These are phyloP conservation scores for Andrena hattorfiana DNA, from an alignment of 2,888 invertebrate genomes.

Conservation along the genomic window DNA sequence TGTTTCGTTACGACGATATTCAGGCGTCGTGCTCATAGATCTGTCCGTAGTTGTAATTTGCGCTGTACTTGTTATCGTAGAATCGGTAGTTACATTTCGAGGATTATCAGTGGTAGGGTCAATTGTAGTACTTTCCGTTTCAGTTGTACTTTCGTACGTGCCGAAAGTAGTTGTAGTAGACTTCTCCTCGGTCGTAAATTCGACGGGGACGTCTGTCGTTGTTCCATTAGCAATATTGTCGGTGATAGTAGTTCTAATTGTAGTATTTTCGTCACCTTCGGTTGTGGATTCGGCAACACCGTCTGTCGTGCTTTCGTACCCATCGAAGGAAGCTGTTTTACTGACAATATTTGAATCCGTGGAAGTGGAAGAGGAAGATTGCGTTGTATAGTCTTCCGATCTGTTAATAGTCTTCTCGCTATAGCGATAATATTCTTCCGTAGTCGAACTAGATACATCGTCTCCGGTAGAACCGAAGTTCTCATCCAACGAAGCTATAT, in stretches of 20 bases:
- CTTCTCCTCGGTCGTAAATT: not conserved
- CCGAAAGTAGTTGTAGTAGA: not conserved
- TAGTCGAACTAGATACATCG: not conserved
- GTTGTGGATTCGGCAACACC: not conserved
- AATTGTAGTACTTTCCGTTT: not conserved
- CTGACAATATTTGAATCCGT: not conserved
- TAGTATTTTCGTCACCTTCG: not conserved
- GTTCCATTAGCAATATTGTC: not conserved
- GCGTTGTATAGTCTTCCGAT: not conserved
- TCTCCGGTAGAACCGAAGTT: not conserved
- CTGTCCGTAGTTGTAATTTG: not conserved
- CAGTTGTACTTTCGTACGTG: not conserved
- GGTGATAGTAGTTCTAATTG: not conserved
- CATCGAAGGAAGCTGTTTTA: not conserved
- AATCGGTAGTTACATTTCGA: not conserved
- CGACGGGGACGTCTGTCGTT: not conserved
- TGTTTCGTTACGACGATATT: not conserved
- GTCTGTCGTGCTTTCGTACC: not conserved
- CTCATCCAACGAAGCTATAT: not conserved
- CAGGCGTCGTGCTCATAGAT: not conserved
- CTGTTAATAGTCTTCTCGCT: not conserved
- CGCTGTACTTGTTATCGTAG: not conserved
- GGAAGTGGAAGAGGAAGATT: not conserved
- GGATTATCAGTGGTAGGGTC: not conserved
- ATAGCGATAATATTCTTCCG: not conserved